These are phyloP conservation scores for Drosophila neutralis DNA, from an alignment of 2,888 invertebrate genomes.

Conservation along the genomic window DNA sequence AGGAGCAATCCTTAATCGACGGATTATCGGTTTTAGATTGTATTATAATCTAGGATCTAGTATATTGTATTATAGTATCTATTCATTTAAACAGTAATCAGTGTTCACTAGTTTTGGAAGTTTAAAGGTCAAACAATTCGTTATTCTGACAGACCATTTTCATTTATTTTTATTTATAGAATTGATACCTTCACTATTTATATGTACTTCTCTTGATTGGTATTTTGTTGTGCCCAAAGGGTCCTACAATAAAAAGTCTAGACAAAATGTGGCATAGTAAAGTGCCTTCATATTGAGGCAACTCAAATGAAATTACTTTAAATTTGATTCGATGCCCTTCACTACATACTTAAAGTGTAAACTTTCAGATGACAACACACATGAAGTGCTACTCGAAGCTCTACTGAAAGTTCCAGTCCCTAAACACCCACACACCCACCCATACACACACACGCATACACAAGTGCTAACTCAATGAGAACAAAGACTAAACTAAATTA, in stretches of 20 bases:
- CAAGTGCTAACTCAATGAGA: constrained; percentile 64
- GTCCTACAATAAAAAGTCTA: background rate
- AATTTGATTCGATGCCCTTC: constrained; percentile 19
- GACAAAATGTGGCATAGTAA: background rate
- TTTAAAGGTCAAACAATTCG: background rate
- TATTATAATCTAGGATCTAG: too few relatives aligned
- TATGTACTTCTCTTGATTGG: background rate
- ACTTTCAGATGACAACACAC: constrained; percentile 26
- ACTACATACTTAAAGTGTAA: constrained; percentile 13
- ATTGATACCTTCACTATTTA: background rate
- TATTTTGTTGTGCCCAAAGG: background rate
- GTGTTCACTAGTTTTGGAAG: background rate
- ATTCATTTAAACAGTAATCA: background rate
- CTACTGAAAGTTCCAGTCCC: background rate
- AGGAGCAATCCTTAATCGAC: background rate
- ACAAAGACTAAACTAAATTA: constrained; percentile 59
- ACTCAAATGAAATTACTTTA: constrained; percentile 10
- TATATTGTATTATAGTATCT: background rate
- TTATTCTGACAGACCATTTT: background rate
- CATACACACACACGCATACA: constrained; percentile 7
- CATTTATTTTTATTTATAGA: background rate
- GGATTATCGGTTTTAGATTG: background rate
- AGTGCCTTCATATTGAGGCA: background rate
- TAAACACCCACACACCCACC: background rate
- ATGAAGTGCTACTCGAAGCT: background rate